These are phyloP conservation scores for Carabus problematicus DNA, from an alignment of 2,888 invertebrate species.

Conservation along the genomic window DNA sequence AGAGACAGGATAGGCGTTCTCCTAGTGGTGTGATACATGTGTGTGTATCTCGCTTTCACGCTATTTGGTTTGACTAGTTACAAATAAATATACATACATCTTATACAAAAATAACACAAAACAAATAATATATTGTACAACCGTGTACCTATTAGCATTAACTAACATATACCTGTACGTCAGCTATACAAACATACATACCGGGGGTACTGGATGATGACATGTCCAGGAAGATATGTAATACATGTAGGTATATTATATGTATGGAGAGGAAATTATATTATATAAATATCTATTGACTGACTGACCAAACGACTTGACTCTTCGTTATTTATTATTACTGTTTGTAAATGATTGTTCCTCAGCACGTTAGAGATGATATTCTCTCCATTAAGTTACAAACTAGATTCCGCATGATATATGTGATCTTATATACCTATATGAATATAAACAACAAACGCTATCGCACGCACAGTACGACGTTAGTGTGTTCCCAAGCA, in stretches of 20 bases:
- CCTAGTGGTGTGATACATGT: conserved; percentile 2
- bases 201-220: not conserved
- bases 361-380: not conserved
- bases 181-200: too few relatives aligned
- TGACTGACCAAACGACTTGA: not conserved
- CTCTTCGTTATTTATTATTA: not conserved
- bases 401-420: too few relatives aligned
- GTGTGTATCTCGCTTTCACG: not conserved
- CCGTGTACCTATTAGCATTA: not conserved
- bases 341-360: conserved; percentile 12
- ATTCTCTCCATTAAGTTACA: too few relatives aligned
- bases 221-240: not conserved
- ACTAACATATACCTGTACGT: conserved; percentile 6
- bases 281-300: not conserved
- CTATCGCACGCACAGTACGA: too few relatives aligned
- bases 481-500: conserved; percentile 26
- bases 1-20: conserved; percentile 22
- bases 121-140: not conserved
- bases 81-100: conserved; percentile 36
- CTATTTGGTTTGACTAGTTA: conserved; percentile 39
- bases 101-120: conserved; percentile 27
- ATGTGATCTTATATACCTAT: not conserved
- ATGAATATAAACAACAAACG: conserved; percentile 1
- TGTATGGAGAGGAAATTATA: too few relatives aligned
- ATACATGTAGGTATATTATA: not conserved